phyloP scores from a whole-genome alignment of 35 echinoderm and acorn worm genomes.

The Ptychodera flava region DNA sequence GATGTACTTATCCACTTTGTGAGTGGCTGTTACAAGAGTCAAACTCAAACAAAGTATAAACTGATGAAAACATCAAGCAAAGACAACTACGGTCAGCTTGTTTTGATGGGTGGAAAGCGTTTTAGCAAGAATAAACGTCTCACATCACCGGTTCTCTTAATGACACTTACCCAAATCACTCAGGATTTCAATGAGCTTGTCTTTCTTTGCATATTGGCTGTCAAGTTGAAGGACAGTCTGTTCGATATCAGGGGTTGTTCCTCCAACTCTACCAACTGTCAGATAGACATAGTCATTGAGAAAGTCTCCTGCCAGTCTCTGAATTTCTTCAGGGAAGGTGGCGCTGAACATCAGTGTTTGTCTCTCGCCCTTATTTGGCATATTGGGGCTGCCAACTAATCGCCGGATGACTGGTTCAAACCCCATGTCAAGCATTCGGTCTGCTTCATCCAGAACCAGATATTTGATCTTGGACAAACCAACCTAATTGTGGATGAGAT shows the following conservation, averaged over 20 bases:
- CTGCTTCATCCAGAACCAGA: constrained; percentile 89
- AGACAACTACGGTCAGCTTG: too few species aligned
- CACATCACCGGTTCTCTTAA: too few species aligned
- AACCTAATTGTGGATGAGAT: constrained; percentile 66
- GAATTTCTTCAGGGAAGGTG: constrained; percentile 86
- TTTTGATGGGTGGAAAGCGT: too few species aligned
- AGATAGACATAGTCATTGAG: constrained; percentile 89
- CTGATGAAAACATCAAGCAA: too few species aligned
- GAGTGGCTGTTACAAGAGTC: too few species aligned
- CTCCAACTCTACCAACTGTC: constrained; percentile 81
- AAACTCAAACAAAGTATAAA: too few species aligned
- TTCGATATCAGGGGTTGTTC: constrained; percentile 67
- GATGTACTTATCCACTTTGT: too few species aligned
- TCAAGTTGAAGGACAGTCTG: constrained; percentile 60
- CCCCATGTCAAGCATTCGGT: constrained; percentile 99
- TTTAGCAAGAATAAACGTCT: too few species aligned
- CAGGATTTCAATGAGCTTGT: constrained; percentile 72
- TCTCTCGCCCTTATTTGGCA: constrained; percentile 76
- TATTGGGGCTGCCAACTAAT: constrained; percentile 68
- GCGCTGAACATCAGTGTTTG: constrained; percentile 96
- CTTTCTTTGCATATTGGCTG: constrained; percentile 57
- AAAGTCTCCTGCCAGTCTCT: constrained; percentile 70
- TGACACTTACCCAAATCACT: not conserved
- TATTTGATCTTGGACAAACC: constrained; percentile 58
- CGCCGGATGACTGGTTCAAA: constrained; percentile 87